Evolutionary conservation across 2,113 vertebrate species (phyloP), one percentile per base, ranked within the genome.

Genomic region (Ptychochromis oligacanthus): DNA sequence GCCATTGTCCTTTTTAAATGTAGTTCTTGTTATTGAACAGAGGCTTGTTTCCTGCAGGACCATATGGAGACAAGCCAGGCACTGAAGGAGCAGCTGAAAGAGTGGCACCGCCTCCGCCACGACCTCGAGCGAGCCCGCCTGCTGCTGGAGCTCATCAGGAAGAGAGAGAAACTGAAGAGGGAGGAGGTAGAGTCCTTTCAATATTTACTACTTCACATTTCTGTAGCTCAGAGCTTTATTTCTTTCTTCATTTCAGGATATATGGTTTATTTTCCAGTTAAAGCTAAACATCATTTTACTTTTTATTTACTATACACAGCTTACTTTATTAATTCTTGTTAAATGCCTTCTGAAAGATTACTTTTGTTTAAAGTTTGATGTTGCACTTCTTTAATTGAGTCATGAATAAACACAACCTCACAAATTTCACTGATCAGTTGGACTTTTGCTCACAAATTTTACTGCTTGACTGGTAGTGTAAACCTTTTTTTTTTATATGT

Each of bases 141-240:
- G 61, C 94, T 99, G 82, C 96, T 99, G 36, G 98, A 99, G 92
- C 97, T 99, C 46, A 97, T 99, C 93, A 96, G 98, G 81, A 99
- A 99, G 90, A 95, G 98, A n/a, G 98, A 99, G 92, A 99, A 99
- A 89, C 96, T 99, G 82, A 99, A 99, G 94, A 96, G 98, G 74
- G 98, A 99, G 87, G 97, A 99, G 98, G 98, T 99, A 93, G 10
- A 49, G 26, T 34, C 58, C 13, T 36, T 57, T 52, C 6, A 72
- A 4, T 18, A 31, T 9, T 54, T 72, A 54, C 67, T 72, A 9
- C 65, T 31, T 52, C 6, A 31, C 1, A 1, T 13, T 14, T 72
- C 26, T 72, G 46, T 52, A 52, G 65, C 28, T 49, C 26, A 72
- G 26, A 52, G 65, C 43, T 31, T 64, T 22, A 64, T 64, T 64